phyloP scores from a whole-genome alignment of 2,888 invertebrate genomes.

The Archips xylosteana region DNA sequence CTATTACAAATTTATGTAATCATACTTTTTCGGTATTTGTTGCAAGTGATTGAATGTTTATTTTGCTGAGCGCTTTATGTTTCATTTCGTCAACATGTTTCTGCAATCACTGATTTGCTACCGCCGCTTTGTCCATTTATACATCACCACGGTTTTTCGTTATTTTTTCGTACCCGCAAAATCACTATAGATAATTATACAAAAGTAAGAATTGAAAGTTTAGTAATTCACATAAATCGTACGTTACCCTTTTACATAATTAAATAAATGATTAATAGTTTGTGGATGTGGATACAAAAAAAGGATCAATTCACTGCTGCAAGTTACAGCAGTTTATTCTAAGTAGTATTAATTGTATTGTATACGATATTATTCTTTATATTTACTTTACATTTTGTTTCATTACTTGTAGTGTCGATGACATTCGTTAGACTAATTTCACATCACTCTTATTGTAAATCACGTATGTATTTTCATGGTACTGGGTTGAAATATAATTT shows the following conservation, averaged over 20 bases:
- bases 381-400: too few species aligned
- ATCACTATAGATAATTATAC: not conserved
- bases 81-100: conserved; percentile 32
- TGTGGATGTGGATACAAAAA: too few species aligned
- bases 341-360: too few species aligned
- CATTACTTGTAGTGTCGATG: too few species aligned
- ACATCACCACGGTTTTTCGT: conserved; percentile 4
- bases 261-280: too few species aligned
- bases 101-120: conserved; percentile 30
- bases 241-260: too few species aligned
- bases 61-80: conserved; percentile 32
- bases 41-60: conserved; percentile 26
- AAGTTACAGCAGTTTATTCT: too few species aligned
- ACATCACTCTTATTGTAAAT: not conserved
- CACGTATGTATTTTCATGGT: not conserved
- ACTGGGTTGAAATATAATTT: not conserved
- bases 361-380: too few species aligned
- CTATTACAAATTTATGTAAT: not conserved
- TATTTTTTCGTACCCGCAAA: not conserved
- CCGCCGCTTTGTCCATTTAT: conserved; percentile 26
- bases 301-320: too few species aligned
- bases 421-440: not conserved
- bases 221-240: not conserved
- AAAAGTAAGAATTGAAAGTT: not conserved
- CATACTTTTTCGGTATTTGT: conserved; percentile 5